phyloP scores from a whole-genome alignment of 1,140 invertebrate species.

The Papilio xuthus region DNA sequence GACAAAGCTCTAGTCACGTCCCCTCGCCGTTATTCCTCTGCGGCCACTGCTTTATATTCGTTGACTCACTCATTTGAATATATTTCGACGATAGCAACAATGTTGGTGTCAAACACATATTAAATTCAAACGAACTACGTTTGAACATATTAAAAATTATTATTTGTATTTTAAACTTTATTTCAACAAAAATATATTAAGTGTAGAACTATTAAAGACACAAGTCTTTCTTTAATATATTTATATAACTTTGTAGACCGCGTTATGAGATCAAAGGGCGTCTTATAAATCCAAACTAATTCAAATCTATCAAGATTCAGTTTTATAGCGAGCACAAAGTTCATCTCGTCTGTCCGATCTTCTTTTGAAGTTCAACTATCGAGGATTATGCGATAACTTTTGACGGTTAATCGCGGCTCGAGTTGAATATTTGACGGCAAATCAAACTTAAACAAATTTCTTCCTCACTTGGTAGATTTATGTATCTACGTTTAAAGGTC shows the following conservation, averaged over 20 bases:
- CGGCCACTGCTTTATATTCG: conserved; percentile 26
- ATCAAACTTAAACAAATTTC: conserved; percentile 15
- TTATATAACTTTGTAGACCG: not conserved
- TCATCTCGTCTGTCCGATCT: conserved; percentile 4
- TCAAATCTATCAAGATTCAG: not conserved
- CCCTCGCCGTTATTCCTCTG: not conserved
- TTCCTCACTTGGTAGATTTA: not conserved
- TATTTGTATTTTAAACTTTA: not conserved
- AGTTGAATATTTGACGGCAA: conserved; percentile 14
- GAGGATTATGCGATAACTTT: conserved; percentile 20
- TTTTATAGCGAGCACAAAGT: conserved; percentile 15
- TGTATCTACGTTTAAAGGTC: not conserved
- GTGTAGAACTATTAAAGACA: not conserved
- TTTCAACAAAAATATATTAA: not conserved
- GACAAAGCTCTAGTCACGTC: conserved; percentile 6
- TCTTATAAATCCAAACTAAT: not conserved
- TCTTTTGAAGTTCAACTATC: conserved; percentile 4
- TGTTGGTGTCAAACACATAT: conserved; percentile 23
- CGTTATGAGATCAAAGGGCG: not conserved
- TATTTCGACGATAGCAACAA: conserved; percentile 29
- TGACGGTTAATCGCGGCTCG: not conserved
- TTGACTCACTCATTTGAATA: conserved; percentile 30
- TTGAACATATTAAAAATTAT: not conserved
- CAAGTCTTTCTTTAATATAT: not conserved
- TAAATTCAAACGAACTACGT: conserved; percentile 25